Evolutionary conservation across 2,888 invertebrate genomes (phyloP), one percentile per base, ranked within the genome.

Genomic region (Heliothis peltigera): DNA sequence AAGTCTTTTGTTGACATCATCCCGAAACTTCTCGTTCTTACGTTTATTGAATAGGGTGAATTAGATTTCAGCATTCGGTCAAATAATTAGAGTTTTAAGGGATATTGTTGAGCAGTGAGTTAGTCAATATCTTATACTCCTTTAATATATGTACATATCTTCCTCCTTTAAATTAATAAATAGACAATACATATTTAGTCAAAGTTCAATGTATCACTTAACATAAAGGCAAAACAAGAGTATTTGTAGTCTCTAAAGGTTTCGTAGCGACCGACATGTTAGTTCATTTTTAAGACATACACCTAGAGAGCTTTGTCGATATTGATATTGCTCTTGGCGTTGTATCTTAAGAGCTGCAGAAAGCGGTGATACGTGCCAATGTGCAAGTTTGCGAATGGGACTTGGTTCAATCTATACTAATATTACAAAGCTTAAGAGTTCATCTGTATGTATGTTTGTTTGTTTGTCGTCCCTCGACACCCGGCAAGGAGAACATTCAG

Each of bases 1-100:
- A 65, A 70, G 66, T 64, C 77, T 64, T 73, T 66, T 67, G 69
- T 64, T 74, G 77, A 77, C 77, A 67, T 61, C 55, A 21, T 12
- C 22, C 19, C 12, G 19, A 53, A 64, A 63, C 48, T 71, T 64
- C 39, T 42, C 21, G 10, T 55, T 64, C 25, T 46, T 48, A 21
- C 32, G 28, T 64, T 79, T 57, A 54, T 62, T 57, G 54, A 46
- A 55, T 35, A 46, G 19, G 21, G 21, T 15, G 18, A 54, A 35
- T 25, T 12, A 39, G n/a, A n/a, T 39, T n/a, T 6, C 39, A n/a
- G 5, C n/a, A n/a, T 32, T n/a, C 39, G 39, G 15, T 15, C n/a
- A 4, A 39, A 39, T 39, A 39, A n/a, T 10, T n/a, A 39, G 39
- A n/a, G 4, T 15, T 39, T 39, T 4, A 15, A n/a, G 39, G n/a